Percentiles rank a stretch among this genome's conserved stretches.
phyloP scores from a whole-genome alignment of 2,888 invertebrate genomes.

The Nineta flava region DNA sequence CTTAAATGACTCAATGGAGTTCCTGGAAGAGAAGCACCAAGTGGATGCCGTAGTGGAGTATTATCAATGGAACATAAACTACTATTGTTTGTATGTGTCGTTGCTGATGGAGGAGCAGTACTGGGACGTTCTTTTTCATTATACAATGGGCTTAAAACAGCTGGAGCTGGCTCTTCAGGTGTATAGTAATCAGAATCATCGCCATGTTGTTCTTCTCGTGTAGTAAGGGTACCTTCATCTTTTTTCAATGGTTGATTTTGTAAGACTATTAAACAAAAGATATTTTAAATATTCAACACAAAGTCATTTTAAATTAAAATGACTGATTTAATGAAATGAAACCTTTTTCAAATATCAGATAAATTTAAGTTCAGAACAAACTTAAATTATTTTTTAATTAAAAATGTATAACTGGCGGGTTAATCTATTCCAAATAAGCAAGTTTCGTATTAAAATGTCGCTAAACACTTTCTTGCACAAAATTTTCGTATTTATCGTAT shows the following conservation, averaged over 20 bases:
- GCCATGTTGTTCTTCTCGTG: constrained; percentile 29
- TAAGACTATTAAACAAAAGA: constrained; percentile 8
- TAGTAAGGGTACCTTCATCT: constrained; percentile 10
- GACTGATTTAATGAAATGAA: too few species aligned
- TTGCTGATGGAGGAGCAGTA: constrained; percentile 7
- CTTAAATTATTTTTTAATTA: too few species aligned
- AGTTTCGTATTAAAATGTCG: too few species aligned
- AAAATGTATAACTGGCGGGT: too few species aligned
- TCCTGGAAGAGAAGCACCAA: constrained; percentile 29
- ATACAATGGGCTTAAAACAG: constrained; percentile 46
- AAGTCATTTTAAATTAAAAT: too few species aligned
- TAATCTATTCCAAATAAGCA: too few species aligned
- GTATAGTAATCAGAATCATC: constrained; percentile 69
- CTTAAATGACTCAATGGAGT: constrained; percentile 52
- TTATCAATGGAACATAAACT: constrained; percentile 21
- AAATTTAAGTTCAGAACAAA: too few species aligned
- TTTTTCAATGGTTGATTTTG: background rate
- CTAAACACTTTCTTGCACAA: too few species aligned
- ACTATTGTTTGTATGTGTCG: constrained; percentile 12
- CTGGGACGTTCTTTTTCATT: constrained; percentile 14
- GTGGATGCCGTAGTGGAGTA: constrained; percentile 22
- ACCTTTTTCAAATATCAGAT: too few species aligned
- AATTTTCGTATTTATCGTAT: too few species aligned
- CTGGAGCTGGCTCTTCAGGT: constrained; percentile 56
- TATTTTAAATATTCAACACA: too few species aligned